These are phyloP conservation scores for Harpagus bidentatus DNA, from an alignment of 2,113 vertebrate species.

Conservation along the genomic window DNA sequence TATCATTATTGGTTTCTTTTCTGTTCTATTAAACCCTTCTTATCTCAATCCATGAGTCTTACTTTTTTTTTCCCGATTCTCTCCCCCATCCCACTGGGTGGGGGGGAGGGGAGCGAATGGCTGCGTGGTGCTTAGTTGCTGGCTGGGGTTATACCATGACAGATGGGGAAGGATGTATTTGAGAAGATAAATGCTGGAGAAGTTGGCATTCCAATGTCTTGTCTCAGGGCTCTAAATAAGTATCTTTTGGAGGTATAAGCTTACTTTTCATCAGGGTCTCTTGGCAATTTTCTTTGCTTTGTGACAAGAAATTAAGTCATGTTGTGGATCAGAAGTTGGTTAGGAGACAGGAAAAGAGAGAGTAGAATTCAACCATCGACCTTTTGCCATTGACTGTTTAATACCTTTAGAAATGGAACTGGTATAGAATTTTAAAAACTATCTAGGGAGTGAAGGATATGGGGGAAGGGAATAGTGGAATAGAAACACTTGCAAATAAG, in stretches of 20 bases:
- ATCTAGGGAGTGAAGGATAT: background rate
- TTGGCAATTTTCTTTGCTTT: background rate
- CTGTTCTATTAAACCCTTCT: too few relatives aligned
- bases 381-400: background rate
- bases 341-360: background rate
- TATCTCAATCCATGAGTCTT: too few relatives aligned
- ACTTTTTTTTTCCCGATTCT: too few relatives aligned
- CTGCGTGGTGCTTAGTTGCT: too few relatives aligned
- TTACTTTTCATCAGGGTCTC: background rate
- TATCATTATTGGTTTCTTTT: too few relatives aligned
- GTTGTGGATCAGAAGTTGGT: background rate
- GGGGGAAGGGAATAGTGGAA: background rate
- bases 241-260: background rate
- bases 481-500: background rate
- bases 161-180: background rate
- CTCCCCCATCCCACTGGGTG: too few relatives aligned
- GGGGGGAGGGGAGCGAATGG: too few relatives aligned
- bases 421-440: background rate
- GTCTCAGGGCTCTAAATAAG: background rate
- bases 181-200: background rate
- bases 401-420: background rate
- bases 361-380: background rate
- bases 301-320: background rate
- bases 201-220: background rate
- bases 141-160: too few relatives aligned